Base-by-base conservation (phyloP, 2,113 vertebrate genomes). In the Rutilus rutilus region DNA sequence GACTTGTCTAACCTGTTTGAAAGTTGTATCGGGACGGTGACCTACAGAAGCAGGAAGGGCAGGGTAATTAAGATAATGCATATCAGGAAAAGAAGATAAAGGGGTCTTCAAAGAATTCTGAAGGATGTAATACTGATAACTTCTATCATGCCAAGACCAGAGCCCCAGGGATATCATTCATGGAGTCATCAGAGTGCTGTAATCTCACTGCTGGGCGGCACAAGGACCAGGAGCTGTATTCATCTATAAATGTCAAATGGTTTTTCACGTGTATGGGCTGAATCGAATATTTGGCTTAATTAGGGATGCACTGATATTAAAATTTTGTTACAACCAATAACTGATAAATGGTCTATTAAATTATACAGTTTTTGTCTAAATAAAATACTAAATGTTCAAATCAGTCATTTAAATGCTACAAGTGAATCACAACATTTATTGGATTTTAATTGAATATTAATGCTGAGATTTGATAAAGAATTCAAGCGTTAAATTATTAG, bases 11-110 rank as follows among this genome's bases (percentile, higher is more conserved):
- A 65, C 39, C n/a, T 27, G 36, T 64, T 47, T 42, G 59, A 64
- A 17, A 4, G 60, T 62, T 82, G 19, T 67, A 30, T 67, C n/a
- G 2, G 78, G 42, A 47, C 19, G 23, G 42, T 67, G 42, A 67
- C 79, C 17, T 73, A 57, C 19, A 57, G 81, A 69, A 54, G 30
- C 81, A 83, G 65, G 47, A 83, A 83, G 65, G 65, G 81, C 50
- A 73, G 25, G 30, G 45, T 73, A 57, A 73, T 71, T 83, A 69
- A 73, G 81, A 69, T 83, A 69, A 69, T 25, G 45, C 25, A 71
- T 83, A 30, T 64, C 52, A 74, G 83, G 83, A 76, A 84, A 62
- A n/a, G 11, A 42, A 19, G 74, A 85, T 77, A 60, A 60, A 73
- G 27, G 14, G 30, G 47, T 36, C 47, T 67, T 59, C 36, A 67